These are phyloP conservation scores for Penelope pileata DNA, from an alignment of 2,113 vertebrate genomes.

Conservation along the genomic window DNA sequence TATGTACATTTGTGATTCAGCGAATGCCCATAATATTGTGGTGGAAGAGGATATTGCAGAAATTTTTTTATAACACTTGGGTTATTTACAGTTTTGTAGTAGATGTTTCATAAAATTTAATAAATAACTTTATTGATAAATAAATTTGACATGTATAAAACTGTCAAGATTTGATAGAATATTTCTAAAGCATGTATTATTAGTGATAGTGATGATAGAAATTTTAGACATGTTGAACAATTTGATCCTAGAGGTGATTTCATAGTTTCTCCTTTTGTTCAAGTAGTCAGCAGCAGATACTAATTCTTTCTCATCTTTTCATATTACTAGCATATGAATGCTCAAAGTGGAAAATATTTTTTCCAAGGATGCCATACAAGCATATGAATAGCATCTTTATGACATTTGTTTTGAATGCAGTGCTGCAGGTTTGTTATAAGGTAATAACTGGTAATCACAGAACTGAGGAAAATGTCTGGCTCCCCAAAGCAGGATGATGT, in stretches of 20 bases:
- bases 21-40: background rate
- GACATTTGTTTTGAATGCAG: background rate
- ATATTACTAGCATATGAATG: background rate
- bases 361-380: background rate
- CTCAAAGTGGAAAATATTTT: background rate
- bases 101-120: background rate
- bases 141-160: background rate
- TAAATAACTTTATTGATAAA: background rate
- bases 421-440: background rate
- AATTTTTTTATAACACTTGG: background rate
- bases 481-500: background rate
- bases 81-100: background rate
- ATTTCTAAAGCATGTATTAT: background rate
- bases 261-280: background rate
- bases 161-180: background rate
- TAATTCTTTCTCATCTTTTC: background rate
- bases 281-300: background rate
- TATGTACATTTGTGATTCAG: background rate
- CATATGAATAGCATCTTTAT: background rate
- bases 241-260: background rate
- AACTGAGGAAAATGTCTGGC: background rate
- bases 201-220: background rate
- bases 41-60: background rate
- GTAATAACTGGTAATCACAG: background rate
- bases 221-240: background rate